phyloP scores from a whole-genome alignment of 2,113 vertebrate species.

The Meriones unguiculatus region DNA sequence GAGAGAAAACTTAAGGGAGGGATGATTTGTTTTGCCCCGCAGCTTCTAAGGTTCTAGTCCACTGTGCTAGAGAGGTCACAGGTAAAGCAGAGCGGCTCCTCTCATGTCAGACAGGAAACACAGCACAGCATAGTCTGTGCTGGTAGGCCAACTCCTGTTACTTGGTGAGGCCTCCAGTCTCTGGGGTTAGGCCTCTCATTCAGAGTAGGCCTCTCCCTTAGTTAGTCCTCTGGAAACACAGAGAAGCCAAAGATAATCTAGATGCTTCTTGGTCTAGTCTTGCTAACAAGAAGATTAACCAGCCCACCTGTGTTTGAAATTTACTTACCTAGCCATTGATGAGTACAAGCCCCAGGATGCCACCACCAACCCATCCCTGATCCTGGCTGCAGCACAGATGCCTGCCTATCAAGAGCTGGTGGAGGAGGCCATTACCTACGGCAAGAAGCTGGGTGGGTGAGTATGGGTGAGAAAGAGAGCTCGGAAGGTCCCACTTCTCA shows the following conservation, averaged over 20 bases:
- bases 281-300: background rate
- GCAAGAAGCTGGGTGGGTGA: constrained; percentile 93
- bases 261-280: no score
- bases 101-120: background rate
- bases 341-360: constrained; percentile 98
- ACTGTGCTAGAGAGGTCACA: background rate
- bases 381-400: constrained; percentile 97
- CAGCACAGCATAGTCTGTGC: background rate
- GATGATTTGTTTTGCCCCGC: background rate
- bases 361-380: constrained; percentile 98
- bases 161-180: background rate
- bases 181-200: background rate
- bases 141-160: background rate
- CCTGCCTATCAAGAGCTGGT: constrained; percentile 93
- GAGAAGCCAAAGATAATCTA: background rate
- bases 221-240: background rate
- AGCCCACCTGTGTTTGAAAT: background rate
- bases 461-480: constrained; percentile 20
- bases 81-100: background rate
- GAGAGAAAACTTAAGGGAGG: background rate
- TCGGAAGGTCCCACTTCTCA: fast-evolving
- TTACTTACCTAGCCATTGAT: constrained; percentile 91
- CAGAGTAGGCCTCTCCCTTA: background rate
- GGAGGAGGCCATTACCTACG: constrained; percentile 94
- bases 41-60: background rate